Evolutionary conservation across 2,113 vertebrate species (phyloP), one percentile per base, ranked within the genome.

Genomic region (Platycercus adscitus): DNA sequence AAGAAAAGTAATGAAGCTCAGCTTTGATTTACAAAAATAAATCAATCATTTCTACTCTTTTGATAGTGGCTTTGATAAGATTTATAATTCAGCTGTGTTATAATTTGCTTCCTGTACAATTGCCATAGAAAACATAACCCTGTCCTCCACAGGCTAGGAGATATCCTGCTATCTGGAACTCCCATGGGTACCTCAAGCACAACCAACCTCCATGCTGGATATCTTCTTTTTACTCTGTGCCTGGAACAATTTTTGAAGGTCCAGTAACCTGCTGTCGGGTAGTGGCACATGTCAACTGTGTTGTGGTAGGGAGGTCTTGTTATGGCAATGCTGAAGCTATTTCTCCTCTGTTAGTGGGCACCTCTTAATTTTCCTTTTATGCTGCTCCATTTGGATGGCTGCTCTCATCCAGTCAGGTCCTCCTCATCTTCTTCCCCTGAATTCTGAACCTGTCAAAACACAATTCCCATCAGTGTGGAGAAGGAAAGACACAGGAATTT

Each of bases 1-100:
- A 65, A 78, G 86, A 81, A 95, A 88, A 21, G 49, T 66, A 89
- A 46, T 81, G 80, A 90, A 95, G 77, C 61, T 94, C 89, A 96
- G 55, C 63, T 95, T 92, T 89, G 80, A 94, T 94, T 91, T 94
- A 61, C 46, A 76, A 88, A 97, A 90, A 33, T 0, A 0, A 53
- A 56, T 86, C 53, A 87, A 43, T 64, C 35, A n/a, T 96, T 94
- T 81, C 55, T 49, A 18, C 20, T 50, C 81, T 91, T 91, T 81
- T 58, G 66, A 50, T 88, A 87, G 77, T 58, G 53, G 56, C 28
- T 91, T 93, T 63, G 64, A 28, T 64, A 53, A 85, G 61, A 89
- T 77, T 96, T 75, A 80, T 65, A 95, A 29, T 50, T 94, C 41
- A 61, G 6, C 25, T 56, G 19, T 16, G 19, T 31, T 88, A 46